These are phyloP conservation scores for Corythornis madagascariensis DNA, from an alignment of 2,113 vertebrate genomes.

Conservation along the genomic window DNA sequence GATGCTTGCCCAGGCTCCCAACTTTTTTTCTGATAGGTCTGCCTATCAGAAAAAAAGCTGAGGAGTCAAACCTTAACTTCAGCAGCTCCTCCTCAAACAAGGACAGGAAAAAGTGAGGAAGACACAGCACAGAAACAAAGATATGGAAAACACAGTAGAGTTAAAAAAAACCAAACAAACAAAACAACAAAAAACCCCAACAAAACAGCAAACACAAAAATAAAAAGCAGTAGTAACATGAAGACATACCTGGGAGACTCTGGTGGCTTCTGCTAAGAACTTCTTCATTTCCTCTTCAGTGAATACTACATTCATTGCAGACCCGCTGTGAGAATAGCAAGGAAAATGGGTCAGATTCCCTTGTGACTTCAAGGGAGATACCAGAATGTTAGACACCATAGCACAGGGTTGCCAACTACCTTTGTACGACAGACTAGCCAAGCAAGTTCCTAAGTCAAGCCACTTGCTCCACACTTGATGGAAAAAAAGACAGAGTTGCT, in stretches of 20 bases:
- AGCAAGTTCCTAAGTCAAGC: neutral
- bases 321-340: conserved; percentile 79
- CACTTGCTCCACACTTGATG: neutral
- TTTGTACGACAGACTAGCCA: neutral
- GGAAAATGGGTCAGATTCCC: neutral
- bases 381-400: neutral
- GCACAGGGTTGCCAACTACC: neutral
- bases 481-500: neutral
- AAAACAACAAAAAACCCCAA: too few species aligned
- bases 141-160: neutral
- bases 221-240: neutral
- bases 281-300: conserved; percentile 93
- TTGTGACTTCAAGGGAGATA: neutral
- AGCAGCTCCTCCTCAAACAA: neutral
- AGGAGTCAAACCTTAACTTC: neutral
- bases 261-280: conserved; percentile 91
- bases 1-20: neutral
- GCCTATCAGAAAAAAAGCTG: neutral
- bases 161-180: neutral
- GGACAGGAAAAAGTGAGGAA: neutral
- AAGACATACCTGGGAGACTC: conserved; percentile 90
- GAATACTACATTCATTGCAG: conserved; percentile 93
- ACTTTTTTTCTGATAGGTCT: neutral
- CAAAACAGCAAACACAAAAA: neutral
- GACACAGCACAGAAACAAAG: neutral